phyloP scores from a whole-genome alignment of 2,888 invertebrate species.

The Lochmaea crataegi region DNA sequence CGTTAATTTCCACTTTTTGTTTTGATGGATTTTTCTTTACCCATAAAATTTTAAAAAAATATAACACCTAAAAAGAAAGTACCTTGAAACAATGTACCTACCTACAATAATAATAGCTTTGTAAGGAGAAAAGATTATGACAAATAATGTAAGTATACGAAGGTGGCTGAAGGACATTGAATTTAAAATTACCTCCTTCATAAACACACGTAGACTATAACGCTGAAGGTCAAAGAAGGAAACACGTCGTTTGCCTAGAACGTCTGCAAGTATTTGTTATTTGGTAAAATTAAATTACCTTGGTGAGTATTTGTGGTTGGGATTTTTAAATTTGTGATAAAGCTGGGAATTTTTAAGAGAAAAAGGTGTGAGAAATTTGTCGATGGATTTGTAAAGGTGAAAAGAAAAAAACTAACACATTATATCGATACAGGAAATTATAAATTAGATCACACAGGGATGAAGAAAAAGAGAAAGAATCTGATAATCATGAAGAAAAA shows the following conservation, averaged over 20 bases:
- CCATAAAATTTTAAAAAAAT: neutral
- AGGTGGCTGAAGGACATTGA: constrained; percentile 5
- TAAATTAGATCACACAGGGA: no score
- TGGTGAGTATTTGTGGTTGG: neutral
- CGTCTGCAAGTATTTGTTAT: neutral
- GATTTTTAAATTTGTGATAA: neutral
- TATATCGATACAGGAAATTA: no score
- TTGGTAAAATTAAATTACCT: neutral
- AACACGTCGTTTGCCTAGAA: neutral
- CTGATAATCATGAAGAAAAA: no score
- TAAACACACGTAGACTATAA: constrained; percentile 1
- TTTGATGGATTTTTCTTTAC: neutral
- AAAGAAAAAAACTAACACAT: no score
- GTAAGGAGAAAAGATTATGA: neutral
- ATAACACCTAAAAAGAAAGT: neutral
- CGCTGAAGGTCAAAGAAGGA: constrained; percentile 1
- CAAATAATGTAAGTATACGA: neutral
- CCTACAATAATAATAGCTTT: neutral
- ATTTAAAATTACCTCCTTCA: neutral
- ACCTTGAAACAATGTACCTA: neutral
- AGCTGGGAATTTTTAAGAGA: neutral
- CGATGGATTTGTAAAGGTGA: no score
- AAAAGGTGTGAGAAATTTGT: neutral
- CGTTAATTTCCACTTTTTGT: neutral
- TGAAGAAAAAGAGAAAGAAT: no score